phyloP scores from a whole-genome alignment of 1,140 invertebrate species.

The Lepidurus packardi region DNA sequence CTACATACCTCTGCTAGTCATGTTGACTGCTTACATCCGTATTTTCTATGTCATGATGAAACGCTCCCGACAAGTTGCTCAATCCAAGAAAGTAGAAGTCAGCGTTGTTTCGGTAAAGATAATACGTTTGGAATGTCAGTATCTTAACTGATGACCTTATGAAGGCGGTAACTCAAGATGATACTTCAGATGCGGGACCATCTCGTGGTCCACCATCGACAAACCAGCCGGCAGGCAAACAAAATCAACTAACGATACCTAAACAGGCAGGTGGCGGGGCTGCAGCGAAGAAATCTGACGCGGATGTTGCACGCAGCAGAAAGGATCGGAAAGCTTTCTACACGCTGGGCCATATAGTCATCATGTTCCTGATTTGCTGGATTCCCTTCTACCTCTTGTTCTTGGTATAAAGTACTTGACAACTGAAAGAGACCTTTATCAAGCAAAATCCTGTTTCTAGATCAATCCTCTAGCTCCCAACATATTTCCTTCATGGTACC shows the following conservation, averaged over 20 bases:
- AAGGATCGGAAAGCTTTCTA: constrained; percentile 37
- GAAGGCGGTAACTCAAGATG: neutral
- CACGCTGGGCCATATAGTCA: constrained; percentile 42
- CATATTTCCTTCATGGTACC: constrained; percentile 37
- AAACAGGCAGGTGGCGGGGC: constrained; percentile 20
- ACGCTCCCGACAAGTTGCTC: constrained; percentile 35
- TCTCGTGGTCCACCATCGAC: neutral
- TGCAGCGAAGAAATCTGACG: constrained; percentile 28
- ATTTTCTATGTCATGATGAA: constrained; percentile 42
- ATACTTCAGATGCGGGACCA: neutral
- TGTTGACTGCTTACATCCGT: constrained; percentile 42
- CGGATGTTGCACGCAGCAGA: constrained; percentile 34
- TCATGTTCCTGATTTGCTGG: constrained; percentile 52
- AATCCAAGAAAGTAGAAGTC: constrained; percentile 31
- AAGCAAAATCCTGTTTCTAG: constrained; percentile 30
- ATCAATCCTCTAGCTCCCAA: constrained; percentile 37
- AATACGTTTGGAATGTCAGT: neutral
- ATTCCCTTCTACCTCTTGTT: constrained; percentile 48
- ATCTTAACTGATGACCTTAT: neutral
- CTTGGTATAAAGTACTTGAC: constrained; percentile 36
- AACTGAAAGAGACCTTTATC: neutral
- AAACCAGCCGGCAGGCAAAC: neutral
- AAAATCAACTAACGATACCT: neutral
- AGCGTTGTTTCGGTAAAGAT: neutral
- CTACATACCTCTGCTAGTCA: constrained; percentile 42